phyloP scores from a whole-genome alignment of 2,888 invertebrate species.

The Sepioteuthis lessoniana region DNA sequence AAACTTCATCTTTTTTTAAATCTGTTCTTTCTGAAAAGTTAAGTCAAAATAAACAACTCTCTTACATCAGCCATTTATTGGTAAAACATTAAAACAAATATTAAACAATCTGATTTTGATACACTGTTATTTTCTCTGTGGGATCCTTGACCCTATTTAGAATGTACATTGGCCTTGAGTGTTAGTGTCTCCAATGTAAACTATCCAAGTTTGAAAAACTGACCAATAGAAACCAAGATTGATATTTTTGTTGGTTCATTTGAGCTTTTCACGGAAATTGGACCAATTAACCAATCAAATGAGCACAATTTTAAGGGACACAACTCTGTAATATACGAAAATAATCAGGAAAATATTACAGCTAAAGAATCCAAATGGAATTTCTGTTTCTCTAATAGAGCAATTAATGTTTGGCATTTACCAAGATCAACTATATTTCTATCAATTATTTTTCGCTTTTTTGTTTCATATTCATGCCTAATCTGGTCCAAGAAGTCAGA shows the following conservation, averaged over 20 bases:
- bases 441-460: neutral
- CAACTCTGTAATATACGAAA: neutral
- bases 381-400: neutral
- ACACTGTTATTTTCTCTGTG: too few relatives aligned
- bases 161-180: too few relatives aligned
- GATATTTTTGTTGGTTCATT: neutral
- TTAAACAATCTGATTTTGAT: too few relatives aligned
- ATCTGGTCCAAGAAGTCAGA: neutral
- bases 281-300: neutral
- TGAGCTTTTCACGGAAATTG: neutral
- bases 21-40: too few relatives aligned
- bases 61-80: too few relatives aligned
- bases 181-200: too few relatives aligned
- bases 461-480: neutral
- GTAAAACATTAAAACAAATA: too few relatives aligned
- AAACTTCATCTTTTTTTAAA: too few relatives aligned
- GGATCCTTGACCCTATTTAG: too few relatives aligned
- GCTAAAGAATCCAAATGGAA: neutral
- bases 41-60: too few relatives aligned
- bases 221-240: too few relatives aligned
- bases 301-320: neutral
- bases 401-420: constrained; percentile 14
- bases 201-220: too few relatives aligned
- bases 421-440: neutral
- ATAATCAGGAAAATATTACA: neutral